Conservation (phyloP, 2,797 vertebrate species). For the Pipistrellus nathusii region DNA sequence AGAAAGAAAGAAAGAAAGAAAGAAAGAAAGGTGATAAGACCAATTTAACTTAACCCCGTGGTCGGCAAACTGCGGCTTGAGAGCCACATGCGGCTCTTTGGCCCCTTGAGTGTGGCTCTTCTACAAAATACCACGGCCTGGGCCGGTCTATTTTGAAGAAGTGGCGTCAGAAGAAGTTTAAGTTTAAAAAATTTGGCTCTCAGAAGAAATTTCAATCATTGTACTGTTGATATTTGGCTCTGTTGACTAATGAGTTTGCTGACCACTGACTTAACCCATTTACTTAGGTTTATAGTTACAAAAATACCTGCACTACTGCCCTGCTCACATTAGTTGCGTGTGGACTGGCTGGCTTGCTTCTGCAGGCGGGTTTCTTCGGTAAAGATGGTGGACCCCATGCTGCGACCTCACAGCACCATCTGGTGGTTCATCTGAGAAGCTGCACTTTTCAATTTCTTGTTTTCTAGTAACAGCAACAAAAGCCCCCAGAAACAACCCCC, state of each 20-base stretch:
- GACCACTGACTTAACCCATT: not conserved
- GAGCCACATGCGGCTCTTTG: no score
- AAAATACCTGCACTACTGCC: not conserved
- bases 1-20: no score
- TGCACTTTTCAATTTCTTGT: slow-evolving; percentile 2
- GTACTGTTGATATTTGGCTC: no score
- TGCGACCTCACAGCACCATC: slow-evolving; percentile 48
- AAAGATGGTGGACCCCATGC: rapidly evolving
- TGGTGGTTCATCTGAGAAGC: slow-evolving; percentile 6
- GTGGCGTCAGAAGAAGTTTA: no score
- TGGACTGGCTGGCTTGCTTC: not conserved
- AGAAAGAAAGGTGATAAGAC: not conserved
- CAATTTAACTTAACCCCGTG: not conserved
- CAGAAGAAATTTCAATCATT: no score
- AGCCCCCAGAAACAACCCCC: not conserved
- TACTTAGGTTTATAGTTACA: not conserved
- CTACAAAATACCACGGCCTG: no score
- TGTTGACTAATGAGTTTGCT: no score
- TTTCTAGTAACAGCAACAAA: not conserved
- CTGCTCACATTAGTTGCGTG: no score
- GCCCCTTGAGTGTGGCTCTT: no score
- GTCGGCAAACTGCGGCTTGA: no score
- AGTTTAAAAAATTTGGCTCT: no score
- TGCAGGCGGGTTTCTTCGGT: rapidly evolving
- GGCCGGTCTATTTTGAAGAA: no score